Percentiles rank a stretch among this genome's conserved stretches.
phyloP scores from a whole-genome alignment of 2,113 vertebrate species.

The Periophthalmodon schlosseri region DNA sequence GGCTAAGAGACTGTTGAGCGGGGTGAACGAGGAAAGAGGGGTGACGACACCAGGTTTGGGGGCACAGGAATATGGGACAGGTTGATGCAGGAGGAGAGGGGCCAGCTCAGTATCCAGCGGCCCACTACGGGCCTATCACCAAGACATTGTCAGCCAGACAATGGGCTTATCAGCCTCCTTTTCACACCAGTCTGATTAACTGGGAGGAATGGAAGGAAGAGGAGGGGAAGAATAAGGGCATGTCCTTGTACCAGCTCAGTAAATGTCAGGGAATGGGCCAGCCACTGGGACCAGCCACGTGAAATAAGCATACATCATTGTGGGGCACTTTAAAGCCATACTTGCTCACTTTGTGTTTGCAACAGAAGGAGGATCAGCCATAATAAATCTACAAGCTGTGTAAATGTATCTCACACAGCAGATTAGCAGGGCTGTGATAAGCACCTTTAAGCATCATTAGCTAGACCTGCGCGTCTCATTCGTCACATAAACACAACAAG shows the following conservation, averaged over 20 bases:
- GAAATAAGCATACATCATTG: slow-evolving; percentile 45
- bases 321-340: slow-evolving; percentile 41
- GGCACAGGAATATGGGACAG: slow-evolving; percentile 59
- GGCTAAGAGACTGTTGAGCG: slow-evolving; percentile 53
- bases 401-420: slow-evolving; percentile 53
- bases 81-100: slow-evolving; percentile 60
- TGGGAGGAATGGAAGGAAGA: slow-evolving; percentile 83
- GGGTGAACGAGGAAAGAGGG: slow-evolving; percentile 51
- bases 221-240: slow-evolving; percentile 80
- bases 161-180: slow-evolving; percentile 90
- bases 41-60: slow-evolving; percentile 34
- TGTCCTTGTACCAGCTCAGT: slow-evolving; percentile 86
- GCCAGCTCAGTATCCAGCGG: slow-evolving; percentile 71
- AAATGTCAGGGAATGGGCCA: slow-evolving; percentile 88
- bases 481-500: slow-evolving; percentile 24
- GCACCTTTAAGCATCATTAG: slow-evolving; percentile 59
- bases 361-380: slow-evolving; percentile 11
- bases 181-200: slow-evolving; percentile 95
- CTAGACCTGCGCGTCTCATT: slow-evolving; percentile 43
- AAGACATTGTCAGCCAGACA: slow-evolving; percentile 91
- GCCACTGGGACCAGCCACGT: slow-evolving; percentile 48
- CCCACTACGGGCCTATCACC: slow-evolving; percentile 85
- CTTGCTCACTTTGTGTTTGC: slow-evolving; percentile 11
- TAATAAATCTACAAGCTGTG: slow-evolving; percentile 55
- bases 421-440: slow-evolving; percentile 58